These are phyloP conservation scores for Drosophila kanapiae DNA, from an alignment of 1,140 invertebrate genomes.

Conservation along the genomic window DNA sequence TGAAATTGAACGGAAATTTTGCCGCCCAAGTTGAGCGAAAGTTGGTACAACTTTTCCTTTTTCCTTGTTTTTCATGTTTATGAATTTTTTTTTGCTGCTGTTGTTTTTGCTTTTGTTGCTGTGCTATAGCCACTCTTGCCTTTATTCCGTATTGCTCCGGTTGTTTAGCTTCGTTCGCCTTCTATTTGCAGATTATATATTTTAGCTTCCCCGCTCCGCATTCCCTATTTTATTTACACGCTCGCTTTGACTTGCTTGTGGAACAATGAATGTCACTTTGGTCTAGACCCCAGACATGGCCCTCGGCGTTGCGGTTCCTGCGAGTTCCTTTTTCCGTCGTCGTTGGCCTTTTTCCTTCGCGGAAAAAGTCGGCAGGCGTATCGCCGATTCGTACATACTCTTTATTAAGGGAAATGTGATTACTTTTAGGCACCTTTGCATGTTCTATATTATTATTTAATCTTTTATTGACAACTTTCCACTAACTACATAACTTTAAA, in stretches of 20 bases:
- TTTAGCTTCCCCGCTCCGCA: not conserved
- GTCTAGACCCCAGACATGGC: conserved; percentile 75
- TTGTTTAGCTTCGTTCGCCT: conserved; percentile 28
- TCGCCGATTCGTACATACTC: not conserved
- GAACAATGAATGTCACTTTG: conserved; percentile 68
- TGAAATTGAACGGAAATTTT: conserved; percentile 58
- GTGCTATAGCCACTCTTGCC: conserved; percentile 23
- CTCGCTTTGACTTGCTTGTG: conserved; percentile 67
- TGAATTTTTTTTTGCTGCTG: conserved; percentile 10
- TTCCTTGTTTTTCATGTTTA: conserved; percentile 42
- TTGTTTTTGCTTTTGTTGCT: conserved; percentile 16
- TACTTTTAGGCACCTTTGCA: too few species aligned
- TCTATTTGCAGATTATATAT: conserved; percentile 63
- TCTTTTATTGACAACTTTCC: fast-evolving
- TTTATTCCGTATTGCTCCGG: conserved; percentile 32
- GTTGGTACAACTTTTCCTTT: conserved; percentile 38
- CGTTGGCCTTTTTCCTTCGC: not conserved
- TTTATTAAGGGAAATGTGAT: not conserved
- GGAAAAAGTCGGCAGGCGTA: too few species aligned
- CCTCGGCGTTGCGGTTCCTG: conserved; percentile 23
- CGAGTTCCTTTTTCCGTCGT: conserved; percentile 13
- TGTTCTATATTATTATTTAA: not conserved
- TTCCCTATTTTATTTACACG: conserved; percentile 59
- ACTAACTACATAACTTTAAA: not conserved
- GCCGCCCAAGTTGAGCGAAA: conserved; percentile 54